Percentiles rank a stretch among this genome's conserved stretches.
phyloP scores from a whole-genome alignment of 2,113 vertebrate genomes.

The Oncorhynchus gorbuscha region DNA sequence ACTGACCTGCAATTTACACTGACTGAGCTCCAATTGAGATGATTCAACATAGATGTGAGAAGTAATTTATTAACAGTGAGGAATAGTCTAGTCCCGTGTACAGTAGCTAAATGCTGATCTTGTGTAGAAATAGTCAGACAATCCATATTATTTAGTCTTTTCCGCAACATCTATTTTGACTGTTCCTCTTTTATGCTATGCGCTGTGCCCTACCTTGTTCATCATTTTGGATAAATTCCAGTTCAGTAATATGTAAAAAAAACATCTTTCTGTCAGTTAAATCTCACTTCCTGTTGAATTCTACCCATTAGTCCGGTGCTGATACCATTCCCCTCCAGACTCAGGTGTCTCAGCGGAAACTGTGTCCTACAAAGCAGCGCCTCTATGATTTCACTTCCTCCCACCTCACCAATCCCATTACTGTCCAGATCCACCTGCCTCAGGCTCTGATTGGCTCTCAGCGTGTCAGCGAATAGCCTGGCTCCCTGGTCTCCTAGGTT shows the following conservation, averaged over 20 bases:
- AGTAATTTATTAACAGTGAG: not conserved
- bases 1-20: slow-evolving; percentile 9
- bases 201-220: not conserved
- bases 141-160: not conserved
- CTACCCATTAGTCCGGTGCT: slow-evolving; percentile 64
- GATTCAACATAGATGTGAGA: not conserved
- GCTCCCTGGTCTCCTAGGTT: slow-evolving; percentile 71
- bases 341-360: slow-evolving; percentile 62
- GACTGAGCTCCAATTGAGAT: not conserved
- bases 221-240: not conserved
- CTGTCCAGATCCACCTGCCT: slow-evolving; percentile 71
- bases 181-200: not conserved
- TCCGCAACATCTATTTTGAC: not conserved
- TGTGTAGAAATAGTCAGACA: not conserved
- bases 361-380: slow-evolving; percentile 58
- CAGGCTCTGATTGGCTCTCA: slow-evolving; percentile 64
- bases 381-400: slow-evolving; percentile 70
- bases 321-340: slow-evolving; percentile 74
- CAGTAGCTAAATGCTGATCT: not conserved
- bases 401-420: slow-evolving; percentile 72
- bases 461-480: slow-evolving; percentile 67
- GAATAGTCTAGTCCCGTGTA: not conserved
- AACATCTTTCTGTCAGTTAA: slow-evolving; percentile 11
- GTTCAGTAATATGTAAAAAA: not conserved
- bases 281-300: slow-evolving; percentile 65